A percentile compares a stretch with the other conserved stretches of the same genome.
phyloP scores from a whole-genome alignment of 2,888 invertebrate genomes.

The Keiferia lycopersicella region DNA sequence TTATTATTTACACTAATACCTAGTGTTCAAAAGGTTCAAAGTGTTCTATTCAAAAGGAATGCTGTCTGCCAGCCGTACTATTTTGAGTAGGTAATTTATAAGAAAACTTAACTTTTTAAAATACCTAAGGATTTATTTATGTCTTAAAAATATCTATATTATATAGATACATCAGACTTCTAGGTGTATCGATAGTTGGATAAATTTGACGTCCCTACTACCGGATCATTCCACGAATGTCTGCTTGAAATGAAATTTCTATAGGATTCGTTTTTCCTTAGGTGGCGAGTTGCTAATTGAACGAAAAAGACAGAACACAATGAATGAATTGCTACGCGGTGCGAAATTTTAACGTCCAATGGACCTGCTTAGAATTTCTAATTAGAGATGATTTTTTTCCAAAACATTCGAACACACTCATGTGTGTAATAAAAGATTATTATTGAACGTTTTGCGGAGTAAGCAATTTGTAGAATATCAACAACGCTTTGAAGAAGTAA shows the following conservation, averaged over 20 bases:
- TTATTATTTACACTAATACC: too few relatives aligned
- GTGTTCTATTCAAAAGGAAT: too few relatives aligned
- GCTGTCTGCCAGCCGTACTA: too few relatives aligned
- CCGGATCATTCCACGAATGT: neutral
- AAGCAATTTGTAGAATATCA: neutral
- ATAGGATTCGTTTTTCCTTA: neutral
- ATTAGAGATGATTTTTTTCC: neutral
- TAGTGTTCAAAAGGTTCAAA: too few relatives aligned
- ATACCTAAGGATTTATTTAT: too few relatives aligned
- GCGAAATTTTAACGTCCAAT: neutral
- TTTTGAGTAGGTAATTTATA: too few relatives aligned
- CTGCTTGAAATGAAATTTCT: slow-evolving; percentile 2
- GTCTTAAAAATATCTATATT: too few relatives aligned
- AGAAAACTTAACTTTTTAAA: too few relatives aligned
- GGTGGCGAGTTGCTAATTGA: slow-evolving; percentile 3
- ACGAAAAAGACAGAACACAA: neutral
- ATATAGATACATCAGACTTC: too few relatives aligned
- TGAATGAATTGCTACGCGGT: neutral
- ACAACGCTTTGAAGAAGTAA: too few relatives aligned
- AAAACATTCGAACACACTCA: neutral
- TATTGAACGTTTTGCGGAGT: neutral
- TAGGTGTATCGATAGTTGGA: too few relatives aligned
- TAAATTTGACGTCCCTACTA: too few relatives aligned
- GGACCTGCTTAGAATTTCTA: neutral
- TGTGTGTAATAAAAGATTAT: neutral